Base-by-base conservation (phyloP, 1,140 invertebrate genomes). In the Drosophila mauritiana region DNA sequence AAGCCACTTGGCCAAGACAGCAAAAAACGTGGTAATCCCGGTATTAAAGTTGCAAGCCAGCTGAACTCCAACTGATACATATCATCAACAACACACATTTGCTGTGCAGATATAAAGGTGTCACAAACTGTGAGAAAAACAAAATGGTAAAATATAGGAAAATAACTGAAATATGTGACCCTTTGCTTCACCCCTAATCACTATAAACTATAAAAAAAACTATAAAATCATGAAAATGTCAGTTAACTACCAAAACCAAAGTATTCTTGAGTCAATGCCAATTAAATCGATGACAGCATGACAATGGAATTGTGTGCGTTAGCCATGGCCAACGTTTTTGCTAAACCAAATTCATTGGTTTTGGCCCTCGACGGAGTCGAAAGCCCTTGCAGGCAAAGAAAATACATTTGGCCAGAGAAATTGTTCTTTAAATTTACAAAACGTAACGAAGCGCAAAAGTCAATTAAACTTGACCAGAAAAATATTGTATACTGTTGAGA, bases 281-380 rank as follows among this genome's bases (percentile, higher is more conserved):
- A 73, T 64, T 73, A 73, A 73, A 73, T 64, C 45, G 68, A 56
- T 56, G 72, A 40, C 58, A 42, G 53, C 37, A 58, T 25, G 27
- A 49, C 48, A 49, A 49, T 34, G 48, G 27, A 49, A 49, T 49
- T 69, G 42, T 43, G 52, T 73, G 25, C 48, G 12, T 31, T 54
- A 11, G 42, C 17, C 34, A 43, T 52, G 36, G 25, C 12, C 51
- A 31, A 62, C 22, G 15, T 40, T 42, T 62, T 62, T 62, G 52
- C 52, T 15, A 31, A 62, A 31, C 52, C 39, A 27, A 56, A 57
- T 62, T 62, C 37, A 62, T 62, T 22, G 59, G 59, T 54, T 57
- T 40, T n/a, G 36, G 25, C 31, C 12, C 52, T 40, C 6, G 17
- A 17, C 17, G 25, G 27, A 52, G 8, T 31, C 31, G 4, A 42